phyloP scores from a whole-genome alignment of 2,888 invertebrate genomes.

The Ochropleura leucogaster region DNA sequence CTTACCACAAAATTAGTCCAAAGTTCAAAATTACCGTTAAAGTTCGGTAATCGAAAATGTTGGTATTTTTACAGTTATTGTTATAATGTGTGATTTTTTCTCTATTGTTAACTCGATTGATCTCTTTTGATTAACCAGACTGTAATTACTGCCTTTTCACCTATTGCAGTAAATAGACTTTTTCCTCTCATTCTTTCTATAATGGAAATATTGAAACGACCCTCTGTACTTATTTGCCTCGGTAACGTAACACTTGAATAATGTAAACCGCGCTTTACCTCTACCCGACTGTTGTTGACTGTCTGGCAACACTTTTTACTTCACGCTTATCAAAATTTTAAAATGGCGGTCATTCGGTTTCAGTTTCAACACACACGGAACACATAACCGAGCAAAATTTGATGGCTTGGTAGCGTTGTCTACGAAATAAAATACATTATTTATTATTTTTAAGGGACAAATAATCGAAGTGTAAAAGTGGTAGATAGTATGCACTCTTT shows the following conservation, averaged over 20 bases:
- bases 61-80: too few relatives aligned
- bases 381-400: neutral
- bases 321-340: slow-evolving; percentile 12
- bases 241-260: neutral
- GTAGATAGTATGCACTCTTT: neutral
- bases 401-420: neutral
- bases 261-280: neutral
- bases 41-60: too few relatives aligned
- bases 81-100: too few relatives aligned
- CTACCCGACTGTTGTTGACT: neutral
- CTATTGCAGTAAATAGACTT: too few relatives aligned
- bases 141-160: too few relatives aligned
- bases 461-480: neutral
- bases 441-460: neutral
- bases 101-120: too few relatives aligned
- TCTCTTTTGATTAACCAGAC: too few relatives aligned
- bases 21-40: too few relatives aligned
- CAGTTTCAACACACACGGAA: neutral
- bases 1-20: too few relatives aligned
- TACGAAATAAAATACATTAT: slow-evolving; percentile 6
- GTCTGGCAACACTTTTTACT: neutral
- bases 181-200: too few relatives aligned
- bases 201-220: too few relatives aligned
- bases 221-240: neutral
- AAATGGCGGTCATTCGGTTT: slow-evolving; percentile 35